These are phyloP conservation scores for Chouioia cunea DNA, from an alignment of 2,888 invertebrate species.

Conservation along the genomic window DNA sequence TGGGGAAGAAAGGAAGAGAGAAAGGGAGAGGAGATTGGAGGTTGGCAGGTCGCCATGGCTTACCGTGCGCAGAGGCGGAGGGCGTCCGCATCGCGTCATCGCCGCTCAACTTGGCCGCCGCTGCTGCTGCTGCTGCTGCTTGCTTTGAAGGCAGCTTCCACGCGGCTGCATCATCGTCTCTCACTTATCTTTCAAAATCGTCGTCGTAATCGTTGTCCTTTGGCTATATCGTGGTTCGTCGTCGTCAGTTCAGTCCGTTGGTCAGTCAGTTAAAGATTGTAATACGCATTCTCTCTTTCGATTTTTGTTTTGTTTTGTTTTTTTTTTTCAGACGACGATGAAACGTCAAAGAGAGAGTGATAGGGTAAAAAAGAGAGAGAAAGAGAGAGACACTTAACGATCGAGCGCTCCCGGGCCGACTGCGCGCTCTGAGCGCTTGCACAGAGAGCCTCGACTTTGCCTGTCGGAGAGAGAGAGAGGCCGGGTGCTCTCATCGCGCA, in stretches of 20 bases:
- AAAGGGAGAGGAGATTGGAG: neutral
- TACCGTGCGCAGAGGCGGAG: slow-evolving; percentile 58
- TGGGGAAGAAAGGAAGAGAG: no score
- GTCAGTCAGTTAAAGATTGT: no score
- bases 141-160: neutral
- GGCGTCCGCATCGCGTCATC: slow-evolving; percentile 68
- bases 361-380: slow-evolving; percentile 25
- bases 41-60: neutral
- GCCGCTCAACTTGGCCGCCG: slow-evolving; percentile 56
- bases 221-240: no score
- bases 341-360: neutral
- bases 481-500: slow-evolving; percentile 28
- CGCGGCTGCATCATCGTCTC: neutral
- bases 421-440: slow-evolving; percentile 14
- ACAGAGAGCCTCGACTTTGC: slow-evolving; percentile 36
- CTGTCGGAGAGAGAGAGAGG: slow-evolving; percentile 1
- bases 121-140: slow-evolving; percentile 10
- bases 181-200: no score
- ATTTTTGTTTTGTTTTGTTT: no score
- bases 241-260: no score
- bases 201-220: no score
- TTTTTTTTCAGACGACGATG: neutral
- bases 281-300: neutral
- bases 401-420: slow-evolving; percentile 42
- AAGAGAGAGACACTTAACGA: neutral